These are phyloP conservation scores for Sialia sialis DNA, from an alignment of 2,113 vertebrate genomes.

Conservation along the genomic window DNA sequence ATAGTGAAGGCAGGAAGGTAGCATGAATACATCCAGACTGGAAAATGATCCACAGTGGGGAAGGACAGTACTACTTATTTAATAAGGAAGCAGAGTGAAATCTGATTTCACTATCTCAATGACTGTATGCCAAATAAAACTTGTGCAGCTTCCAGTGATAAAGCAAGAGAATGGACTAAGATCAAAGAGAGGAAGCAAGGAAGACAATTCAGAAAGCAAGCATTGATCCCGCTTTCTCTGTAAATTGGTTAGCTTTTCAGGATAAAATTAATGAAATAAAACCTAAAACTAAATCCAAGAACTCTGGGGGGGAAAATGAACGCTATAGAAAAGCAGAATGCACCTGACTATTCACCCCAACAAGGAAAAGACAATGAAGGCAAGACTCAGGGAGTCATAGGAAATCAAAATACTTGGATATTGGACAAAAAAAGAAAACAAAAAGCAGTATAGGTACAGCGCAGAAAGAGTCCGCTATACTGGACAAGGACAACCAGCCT, in stretches of 20 bases:
- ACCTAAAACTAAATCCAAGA: not conserved
- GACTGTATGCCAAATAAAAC: not conserved
- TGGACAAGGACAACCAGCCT: not conserved
- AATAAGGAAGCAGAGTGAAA: constrained; percentile 41
- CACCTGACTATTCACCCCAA: not conserved
- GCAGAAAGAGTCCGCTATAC: not conserved
- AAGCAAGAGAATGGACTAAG: not conserved
- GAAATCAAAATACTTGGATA: not conserved
- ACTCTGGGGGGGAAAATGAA: not conserved
- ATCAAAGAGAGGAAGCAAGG: not conserved
- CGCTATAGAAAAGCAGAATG: not conserved
- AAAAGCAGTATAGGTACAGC: not conserved
- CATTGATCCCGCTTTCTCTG: not conserved
- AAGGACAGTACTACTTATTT: not conserved
- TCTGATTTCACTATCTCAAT: not conserved
- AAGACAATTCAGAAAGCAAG: not conserved
- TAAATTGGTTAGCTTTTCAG: not conserved
- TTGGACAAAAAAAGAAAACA: not conserved
- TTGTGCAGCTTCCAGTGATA: not conserved
- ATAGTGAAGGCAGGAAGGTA: not conserved
- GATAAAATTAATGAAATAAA: not conserved
- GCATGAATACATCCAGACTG: not conserved
- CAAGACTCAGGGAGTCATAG: not conserved
- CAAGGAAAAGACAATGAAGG: not conserved
- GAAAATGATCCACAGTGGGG: not conserved